Evolutionary conservation across 2,113 vertebrate species (phyloP).

Genomic region (Mungos mungo): DNA sequence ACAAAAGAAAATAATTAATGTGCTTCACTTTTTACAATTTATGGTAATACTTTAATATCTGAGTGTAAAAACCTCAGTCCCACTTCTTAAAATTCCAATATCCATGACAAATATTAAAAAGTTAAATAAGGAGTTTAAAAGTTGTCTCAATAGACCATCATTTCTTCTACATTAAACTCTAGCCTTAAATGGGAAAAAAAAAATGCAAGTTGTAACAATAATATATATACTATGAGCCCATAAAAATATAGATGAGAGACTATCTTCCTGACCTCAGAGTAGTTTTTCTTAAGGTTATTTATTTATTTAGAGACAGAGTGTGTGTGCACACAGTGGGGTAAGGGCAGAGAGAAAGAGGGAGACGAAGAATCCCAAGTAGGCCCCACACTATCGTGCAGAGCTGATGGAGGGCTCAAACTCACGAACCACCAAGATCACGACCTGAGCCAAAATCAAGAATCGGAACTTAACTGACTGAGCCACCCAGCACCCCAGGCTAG

Average conservation of each 20-base stretch:
- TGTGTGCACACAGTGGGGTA: no score
- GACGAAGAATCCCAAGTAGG: no score
- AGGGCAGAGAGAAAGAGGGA: no score
- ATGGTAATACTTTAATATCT: neutral
- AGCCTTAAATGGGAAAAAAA: neutral
- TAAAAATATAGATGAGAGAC: neutral
- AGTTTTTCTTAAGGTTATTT: neutral
- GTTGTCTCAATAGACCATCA: neutral
- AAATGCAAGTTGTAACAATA: neutral
- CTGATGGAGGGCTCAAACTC: no score
- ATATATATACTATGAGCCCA: neutral
- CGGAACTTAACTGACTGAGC: no score
- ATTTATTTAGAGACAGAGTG: no score
- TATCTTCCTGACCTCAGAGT: neutral
- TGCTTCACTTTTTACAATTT: neutral
- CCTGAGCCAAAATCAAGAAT: no score
- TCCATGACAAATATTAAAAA: neutral
- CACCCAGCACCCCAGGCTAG: neutral
- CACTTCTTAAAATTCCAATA: neutral
- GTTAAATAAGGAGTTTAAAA: neutral
- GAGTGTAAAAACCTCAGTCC: neutral
- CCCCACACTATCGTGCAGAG: no score
- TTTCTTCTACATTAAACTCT: neutral
- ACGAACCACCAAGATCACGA: no score
- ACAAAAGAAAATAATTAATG: neutral